Base-by-base conservation (phyloP, 2,113 vertebrate species). In the Rhinoderma darwinii region DNA sequence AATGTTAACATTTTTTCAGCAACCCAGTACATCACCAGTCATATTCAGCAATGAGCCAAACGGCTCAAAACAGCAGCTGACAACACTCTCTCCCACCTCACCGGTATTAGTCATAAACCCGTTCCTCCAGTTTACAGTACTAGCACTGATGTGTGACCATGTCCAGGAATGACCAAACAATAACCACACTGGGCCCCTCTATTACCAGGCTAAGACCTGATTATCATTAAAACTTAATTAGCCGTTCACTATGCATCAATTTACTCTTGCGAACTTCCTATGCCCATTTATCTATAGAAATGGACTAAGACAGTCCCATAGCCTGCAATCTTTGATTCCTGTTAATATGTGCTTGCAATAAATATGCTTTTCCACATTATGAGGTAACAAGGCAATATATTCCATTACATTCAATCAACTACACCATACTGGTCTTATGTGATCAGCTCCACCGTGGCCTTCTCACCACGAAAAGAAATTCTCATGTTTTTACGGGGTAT, bases 151-250 rank as follows among this genome's bases (percentile, higher is more conserved):
- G 72, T 84, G 83, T 84, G 50, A 61, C 56, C n/a, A 41, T 44
- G 18, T 35, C 17, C 32, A 59, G 44, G 32, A 84, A 14, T 66
- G 50, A 77, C 18, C 39, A 77, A 77, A 77, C 73, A 85, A 76
- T 76, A 63, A 44, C 39, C 27, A 32, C 70, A 44, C n/a, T 22
- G 27, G 74, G 84, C 73, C 84, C 56, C 74, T 85, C 27, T 66
- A 14, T 61, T 47, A 63, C 35, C 51, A 43, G 72, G 41, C 56
- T 32, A 8, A 50, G 61, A 43, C 20, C 73, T 85, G 84, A 43
- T 77, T 85, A 22, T 63, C 47, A 85, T 85, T 77, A 85, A 50
- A 77, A 76, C 54, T 30, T 77, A 56, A 47, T 77, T 75, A 84
- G 54, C 11, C 10, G 44, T 18, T 68, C 27, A 63, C 2, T 72